Evolutionary conservation across 2,113 vertebrate species (phyloP).

Genomic region (Anseranas semipalmata): DNA sequence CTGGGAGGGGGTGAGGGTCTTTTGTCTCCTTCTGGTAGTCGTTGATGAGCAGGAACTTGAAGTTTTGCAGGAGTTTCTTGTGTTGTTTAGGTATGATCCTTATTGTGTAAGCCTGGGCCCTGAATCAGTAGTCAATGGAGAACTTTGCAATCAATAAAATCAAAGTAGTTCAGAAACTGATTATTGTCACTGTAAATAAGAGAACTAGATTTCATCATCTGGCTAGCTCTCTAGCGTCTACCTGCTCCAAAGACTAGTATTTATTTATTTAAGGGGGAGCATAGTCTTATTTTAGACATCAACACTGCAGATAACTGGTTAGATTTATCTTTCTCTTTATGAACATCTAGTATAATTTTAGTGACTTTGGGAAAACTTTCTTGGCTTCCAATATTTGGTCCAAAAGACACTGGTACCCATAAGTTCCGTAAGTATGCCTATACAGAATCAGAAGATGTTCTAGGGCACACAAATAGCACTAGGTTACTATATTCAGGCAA

Average conservation of each 20-base stretch:
- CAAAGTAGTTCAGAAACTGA: neutral
- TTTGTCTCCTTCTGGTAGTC: too few species aligned
- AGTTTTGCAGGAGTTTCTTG: too few species aligned
- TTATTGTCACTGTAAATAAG: neutral
- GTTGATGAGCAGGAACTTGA: too few species aligned
- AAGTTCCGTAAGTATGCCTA: neutral
- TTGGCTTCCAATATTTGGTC: neutral
- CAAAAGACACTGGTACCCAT: neutral
- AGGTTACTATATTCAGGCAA: neutral
- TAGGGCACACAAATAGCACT: neutral
- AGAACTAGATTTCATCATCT: neutral
- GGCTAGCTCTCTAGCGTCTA: neutral
- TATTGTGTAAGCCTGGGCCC: too few species aligned
- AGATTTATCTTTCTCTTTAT: neutral
- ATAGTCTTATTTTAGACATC: neutral
- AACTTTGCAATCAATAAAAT: neutral
- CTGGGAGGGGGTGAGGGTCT: too few species aligned
- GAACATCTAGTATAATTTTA: neutral
- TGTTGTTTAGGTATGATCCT: too few species aligned
- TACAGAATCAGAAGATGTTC: neutral
- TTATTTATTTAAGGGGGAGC: neutral
- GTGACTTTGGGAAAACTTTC: neutral
- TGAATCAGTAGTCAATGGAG: neutral
- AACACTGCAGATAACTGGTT: neutral
- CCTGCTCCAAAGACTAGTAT: neutral